phyloP scores from a whole-genome alignment of 2,113 vertebrate species.

The Tretioscincus oriximinensis region DNA sequence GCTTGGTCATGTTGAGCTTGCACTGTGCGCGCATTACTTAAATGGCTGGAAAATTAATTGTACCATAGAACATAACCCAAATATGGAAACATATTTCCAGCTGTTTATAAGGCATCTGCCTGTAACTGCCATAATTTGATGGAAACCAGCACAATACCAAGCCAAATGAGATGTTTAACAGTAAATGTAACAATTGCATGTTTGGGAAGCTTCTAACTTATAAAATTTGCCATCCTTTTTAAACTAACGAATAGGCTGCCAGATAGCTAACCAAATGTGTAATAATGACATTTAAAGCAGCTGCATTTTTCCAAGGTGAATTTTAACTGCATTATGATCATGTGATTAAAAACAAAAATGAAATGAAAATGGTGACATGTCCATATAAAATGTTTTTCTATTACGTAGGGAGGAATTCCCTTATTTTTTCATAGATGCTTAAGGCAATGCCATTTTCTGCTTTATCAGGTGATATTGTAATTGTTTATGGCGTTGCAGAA shows the following conservation, averaged over 20 bases:
- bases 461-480: neutral
- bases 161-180: neutral
- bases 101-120: neutral
- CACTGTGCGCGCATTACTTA: too few relatives aligned
- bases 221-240: constrained; percentile 31
- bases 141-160: neutral
- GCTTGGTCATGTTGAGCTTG: neutral
- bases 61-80: neutral
- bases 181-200: neutral
- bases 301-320: constrained; percentile 3
- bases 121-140: neutral
- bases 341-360: neutral
- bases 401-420: constrained; percentile 10
- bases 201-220: constrained; percentile 3
- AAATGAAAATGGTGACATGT: neutral
- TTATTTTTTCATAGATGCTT: constrained; percentile 14
- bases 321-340: constrained; percentile 6
- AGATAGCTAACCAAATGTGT: neutral
- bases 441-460: neutral
- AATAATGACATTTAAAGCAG: neutral
- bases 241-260: constrained; percentile 30
- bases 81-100: neutral
- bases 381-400: neutral
- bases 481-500: neutral
- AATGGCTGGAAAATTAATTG: neutral